Conservation (phyloP, 2,888 invertebrate species). For the Hartigia nigra region DNA sequence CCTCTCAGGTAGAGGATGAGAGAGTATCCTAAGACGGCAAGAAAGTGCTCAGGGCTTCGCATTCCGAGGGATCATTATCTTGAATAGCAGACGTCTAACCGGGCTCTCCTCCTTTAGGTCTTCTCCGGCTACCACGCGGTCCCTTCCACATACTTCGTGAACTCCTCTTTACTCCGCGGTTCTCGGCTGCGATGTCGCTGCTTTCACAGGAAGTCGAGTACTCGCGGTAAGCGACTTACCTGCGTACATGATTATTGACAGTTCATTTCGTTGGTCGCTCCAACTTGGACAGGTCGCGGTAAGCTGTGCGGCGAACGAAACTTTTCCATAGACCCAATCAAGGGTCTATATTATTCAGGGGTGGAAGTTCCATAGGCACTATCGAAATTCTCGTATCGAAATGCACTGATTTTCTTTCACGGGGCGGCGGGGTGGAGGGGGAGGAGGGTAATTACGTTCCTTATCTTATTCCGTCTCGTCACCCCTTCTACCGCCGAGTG, state of each 20-base stretch:
- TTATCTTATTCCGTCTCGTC: neutral
- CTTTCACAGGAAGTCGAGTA: neutral
- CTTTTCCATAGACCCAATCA: neutral
- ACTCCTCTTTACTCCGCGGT: neutral
- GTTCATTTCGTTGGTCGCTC: no score
- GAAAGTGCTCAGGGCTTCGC: slow-evolving; percentile 23
- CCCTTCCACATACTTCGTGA: neutral
- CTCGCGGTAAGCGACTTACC: neutral
- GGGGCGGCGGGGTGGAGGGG: no score
- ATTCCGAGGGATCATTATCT: slow-evolving; percentile 54
- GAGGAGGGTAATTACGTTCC: neutral
- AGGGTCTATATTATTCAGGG: neutral
- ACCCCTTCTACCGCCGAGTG: neutral
- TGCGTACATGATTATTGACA: neutral
- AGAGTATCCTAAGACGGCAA: neutral
- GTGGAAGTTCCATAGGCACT: neutral
- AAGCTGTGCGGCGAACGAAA: no score
- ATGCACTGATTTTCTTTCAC: neutral
- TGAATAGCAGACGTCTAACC: slow-evolving; percentile 51
- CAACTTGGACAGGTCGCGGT: no score
- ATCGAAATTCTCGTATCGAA: neutral
- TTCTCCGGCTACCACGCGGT: neutral
- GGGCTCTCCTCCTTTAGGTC: slow-evolving; percentile 25
- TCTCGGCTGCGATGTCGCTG: neutral
- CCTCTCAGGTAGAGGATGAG: neutral